These are phyloP conservation scores for Hyperopisus bebe DNA, from an alignment of 2,113 vertebrate species.

Conservation along the genomic window DNA sequence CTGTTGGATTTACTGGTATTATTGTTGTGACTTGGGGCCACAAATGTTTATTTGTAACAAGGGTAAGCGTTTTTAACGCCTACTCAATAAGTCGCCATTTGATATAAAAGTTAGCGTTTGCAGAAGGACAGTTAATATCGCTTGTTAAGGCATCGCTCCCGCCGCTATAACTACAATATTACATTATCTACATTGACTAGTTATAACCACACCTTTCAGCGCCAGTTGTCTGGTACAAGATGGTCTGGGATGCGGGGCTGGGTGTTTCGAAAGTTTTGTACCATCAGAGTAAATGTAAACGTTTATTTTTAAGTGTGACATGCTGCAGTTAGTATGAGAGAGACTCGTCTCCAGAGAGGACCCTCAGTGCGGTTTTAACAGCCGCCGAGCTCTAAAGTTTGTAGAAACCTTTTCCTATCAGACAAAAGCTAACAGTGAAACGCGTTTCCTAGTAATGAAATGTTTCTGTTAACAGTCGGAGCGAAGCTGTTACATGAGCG, in stretches of 20 bases:
- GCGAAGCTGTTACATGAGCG: not conserved
- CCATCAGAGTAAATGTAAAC: not conserved
- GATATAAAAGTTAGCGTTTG: not conserved
- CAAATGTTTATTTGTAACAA: not conserved
- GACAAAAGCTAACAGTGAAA: not conserved
- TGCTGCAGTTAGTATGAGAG: not conserved
- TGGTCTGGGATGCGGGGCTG: not conserved
- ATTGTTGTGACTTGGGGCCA: not conserved
- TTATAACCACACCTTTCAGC: not conserved
- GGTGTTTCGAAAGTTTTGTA: not conserved
- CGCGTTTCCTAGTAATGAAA: not conserved
- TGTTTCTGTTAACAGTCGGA: not conserved
- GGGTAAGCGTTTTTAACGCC: not conserved
- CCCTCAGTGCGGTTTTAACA: not conserved
- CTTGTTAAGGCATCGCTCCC: no score
- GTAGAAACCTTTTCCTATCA: not conserved
- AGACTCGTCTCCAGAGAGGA: not conserved
- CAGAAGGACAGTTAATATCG: not conserved
- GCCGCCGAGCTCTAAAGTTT: not conserved
- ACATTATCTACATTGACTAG: not conserved
- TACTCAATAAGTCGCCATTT: not conserved
- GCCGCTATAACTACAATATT: not conserved
- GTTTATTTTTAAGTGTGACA: not conserved
- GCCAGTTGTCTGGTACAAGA: not conserved
- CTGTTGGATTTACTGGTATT: not conserved